phyloP scores from a whole-genome alignment of 2,113 vertebrate genomes.

The Salvelinus fontinalis region DNA sequence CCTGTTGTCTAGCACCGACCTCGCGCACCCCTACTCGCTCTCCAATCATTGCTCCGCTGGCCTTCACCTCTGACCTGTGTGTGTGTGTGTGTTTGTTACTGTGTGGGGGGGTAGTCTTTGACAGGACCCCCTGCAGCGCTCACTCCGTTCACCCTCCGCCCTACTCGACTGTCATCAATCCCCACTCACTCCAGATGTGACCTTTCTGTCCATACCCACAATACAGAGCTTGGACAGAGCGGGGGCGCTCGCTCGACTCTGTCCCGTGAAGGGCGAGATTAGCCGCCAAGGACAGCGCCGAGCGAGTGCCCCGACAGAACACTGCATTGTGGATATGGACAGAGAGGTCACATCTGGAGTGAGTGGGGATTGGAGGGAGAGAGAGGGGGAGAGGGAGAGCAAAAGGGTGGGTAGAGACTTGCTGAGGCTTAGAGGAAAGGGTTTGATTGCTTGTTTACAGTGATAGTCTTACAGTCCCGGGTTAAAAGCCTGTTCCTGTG shows the following conservation, averaged over 20 bases:
- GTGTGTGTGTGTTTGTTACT: constrained; percentile 12
- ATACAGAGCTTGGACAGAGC: constrained; percentile 16
- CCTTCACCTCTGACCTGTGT: constrained; percentile 4
- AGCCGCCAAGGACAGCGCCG: neutral
- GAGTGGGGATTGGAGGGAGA: neutral
- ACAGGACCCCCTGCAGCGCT: constrained; percentile 10
- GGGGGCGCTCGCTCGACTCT: neutral
- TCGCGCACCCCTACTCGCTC: neutral
- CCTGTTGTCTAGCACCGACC: neutral
- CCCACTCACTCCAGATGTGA: constrained; percentile 12
- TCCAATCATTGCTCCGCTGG: neutral
- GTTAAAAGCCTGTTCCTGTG: neutral
- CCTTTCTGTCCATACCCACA: constrained; percentile 23
- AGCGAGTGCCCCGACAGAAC: neutral
- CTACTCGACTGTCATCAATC: neutral
- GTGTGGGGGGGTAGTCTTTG: constrained; percentile 5
- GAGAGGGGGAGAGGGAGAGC: neutral
- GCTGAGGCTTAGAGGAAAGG: no score
- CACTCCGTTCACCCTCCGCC: neutral
- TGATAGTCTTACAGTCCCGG: neutral
- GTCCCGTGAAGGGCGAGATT: neutral
- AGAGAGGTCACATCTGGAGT: constrained; percentile 12
- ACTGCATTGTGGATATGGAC: constrained; percentile 30
- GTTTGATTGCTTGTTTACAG: neutral
- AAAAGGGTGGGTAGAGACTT: neutral